Percentiles rank a stretch among this genome's conserved stretches.
phyloP scores from a whole-genome alignment of 2,113 vertebrate genomes.

The Phrynosoma platyrhinos region DNA sequence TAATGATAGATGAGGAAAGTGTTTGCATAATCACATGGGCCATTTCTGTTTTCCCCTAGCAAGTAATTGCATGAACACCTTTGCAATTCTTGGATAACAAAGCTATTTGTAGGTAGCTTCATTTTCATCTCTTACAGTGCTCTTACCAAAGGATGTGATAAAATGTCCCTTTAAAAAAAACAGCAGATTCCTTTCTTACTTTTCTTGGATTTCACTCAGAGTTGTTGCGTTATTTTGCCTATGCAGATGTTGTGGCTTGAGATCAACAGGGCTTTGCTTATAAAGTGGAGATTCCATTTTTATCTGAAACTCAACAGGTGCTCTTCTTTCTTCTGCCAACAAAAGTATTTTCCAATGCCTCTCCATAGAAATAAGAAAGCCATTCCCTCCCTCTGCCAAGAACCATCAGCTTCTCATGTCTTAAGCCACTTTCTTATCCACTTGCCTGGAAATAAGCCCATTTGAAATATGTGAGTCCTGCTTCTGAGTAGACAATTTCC shows the following conservation, averaged over 20 bases:
- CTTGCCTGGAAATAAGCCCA: neutral
- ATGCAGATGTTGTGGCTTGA: neutral
- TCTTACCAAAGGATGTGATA: neutral
- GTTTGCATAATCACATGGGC: neutral
- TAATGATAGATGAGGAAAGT: neutral
- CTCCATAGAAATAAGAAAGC: neutral
- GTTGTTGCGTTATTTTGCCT: neutral
- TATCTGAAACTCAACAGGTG: neutral
- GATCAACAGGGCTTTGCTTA: neutral
- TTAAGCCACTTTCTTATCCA: neutral
- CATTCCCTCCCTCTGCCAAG: neutral
- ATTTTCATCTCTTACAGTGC: neutral
- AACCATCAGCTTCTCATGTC: neutral
- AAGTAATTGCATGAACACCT: neutral
- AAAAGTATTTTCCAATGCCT: too few species aligned
- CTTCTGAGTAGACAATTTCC: neutral
- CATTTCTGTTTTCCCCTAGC: neutral
- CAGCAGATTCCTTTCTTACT: neutral
- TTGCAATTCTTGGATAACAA: neutral
- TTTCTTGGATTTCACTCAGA: neutral
- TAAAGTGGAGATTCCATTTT: neutral
- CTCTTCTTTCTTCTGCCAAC: neutral
- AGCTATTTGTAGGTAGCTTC: neutral
- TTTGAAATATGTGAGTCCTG: neutral
- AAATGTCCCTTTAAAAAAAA: neutral